phyloP scores from a whole-genome alignment of 30 jellyfish, hydroid and myxozoan species.

The Turritopsis dohrnii region DNA sequence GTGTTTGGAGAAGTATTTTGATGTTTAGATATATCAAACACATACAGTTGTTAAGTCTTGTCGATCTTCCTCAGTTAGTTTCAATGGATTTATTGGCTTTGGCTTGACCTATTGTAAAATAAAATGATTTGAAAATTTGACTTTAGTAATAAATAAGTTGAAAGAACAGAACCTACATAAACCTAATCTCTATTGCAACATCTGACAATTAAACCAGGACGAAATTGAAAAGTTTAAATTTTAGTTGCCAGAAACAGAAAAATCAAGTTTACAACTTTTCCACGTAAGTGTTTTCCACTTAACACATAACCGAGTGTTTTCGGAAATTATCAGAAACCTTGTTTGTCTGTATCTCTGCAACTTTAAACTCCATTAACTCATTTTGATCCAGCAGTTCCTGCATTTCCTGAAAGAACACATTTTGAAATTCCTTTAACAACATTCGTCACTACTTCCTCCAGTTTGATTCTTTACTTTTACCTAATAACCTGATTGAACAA shows the following conservation, averaged over 20 bases:
- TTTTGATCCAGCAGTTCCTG: slow-evolving; percentile 28
- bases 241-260: too few relatives aligned
- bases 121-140: not conserved
- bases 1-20: not conserved
- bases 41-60: slow-evolving; percentile 14
- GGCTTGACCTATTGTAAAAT: not conserved
- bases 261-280: too few relatives aligned
- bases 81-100: not conserved
- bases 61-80: slow-evolving; percentile 17
- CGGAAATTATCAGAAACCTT: not conserved
- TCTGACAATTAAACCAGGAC: not conserved
- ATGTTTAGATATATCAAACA: not conserved
- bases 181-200: too few relatives aligned
- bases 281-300: too few relatives aligned
- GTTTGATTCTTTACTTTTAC: too few relatives aligned
- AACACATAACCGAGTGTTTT: too few relatives aligned
- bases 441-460: not conserved
- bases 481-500: too few relatives aligned
- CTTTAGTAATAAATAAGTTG: too few relatives aligned
- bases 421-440: not conserved
- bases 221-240: not conserved
- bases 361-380: slow-evolving; percentile 33
- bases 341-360: slow-evolving; percentile 6
- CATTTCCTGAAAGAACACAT: slow-evolving; percentile 16
- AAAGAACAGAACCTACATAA: too few relatives aligned